Percentiles rank a stretch among this genome's conserved stretches.
Evolutionary conservation across 2,113 vertebrate species (phyloP).

Genomic region (Carassius carassius): DNA sequence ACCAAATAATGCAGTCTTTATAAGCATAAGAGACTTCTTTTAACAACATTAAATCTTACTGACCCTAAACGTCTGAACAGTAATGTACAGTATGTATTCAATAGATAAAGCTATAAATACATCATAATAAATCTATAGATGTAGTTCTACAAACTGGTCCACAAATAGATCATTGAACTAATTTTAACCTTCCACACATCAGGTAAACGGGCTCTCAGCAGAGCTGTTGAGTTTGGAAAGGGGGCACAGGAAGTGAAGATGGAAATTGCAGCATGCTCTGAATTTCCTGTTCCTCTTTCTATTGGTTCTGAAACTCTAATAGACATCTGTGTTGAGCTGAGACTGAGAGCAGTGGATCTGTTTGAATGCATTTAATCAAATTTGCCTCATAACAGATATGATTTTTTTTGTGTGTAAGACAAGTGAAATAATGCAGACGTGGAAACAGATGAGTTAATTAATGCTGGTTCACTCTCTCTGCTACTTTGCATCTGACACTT

Average conservation of each 20-base stretch:
- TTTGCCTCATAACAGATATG: not conserved
- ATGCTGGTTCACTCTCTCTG: not conserved
- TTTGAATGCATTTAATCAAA: not conserved
- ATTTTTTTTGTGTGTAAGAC: not conserved
- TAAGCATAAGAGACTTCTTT: not conserved
- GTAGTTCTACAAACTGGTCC: not conserved
- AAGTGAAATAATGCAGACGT: not conserved
- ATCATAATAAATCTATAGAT: not conserved
- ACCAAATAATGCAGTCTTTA: not conserved
- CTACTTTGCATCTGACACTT: constrained; percentile 1
- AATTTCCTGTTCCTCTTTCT: constrained; percentile 42
- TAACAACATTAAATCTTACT: not conserved
- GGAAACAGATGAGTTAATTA: constrained; percentile 2
- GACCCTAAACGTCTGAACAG: not conserved
- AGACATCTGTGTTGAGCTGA: constrained; percentile 34
- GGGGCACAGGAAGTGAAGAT: not conserved
- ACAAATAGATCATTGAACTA: not conserved
- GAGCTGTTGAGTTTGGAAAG: not conserved
- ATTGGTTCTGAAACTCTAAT: constrained; percentile 5
- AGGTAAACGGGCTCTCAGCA: not conserved
- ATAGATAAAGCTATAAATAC: not conserved
- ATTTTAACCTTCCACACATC: not conserved
- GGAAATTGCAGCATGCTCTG: not conserved
- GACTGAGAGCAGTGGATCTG: not conserved
- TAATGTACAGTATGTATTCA: not conserved